These are phyloP conservation scores for Setipinna tenuifilis DNA, from an alignment of 2,797 vertebrate species.

Conservation along the genomic window DNA sequence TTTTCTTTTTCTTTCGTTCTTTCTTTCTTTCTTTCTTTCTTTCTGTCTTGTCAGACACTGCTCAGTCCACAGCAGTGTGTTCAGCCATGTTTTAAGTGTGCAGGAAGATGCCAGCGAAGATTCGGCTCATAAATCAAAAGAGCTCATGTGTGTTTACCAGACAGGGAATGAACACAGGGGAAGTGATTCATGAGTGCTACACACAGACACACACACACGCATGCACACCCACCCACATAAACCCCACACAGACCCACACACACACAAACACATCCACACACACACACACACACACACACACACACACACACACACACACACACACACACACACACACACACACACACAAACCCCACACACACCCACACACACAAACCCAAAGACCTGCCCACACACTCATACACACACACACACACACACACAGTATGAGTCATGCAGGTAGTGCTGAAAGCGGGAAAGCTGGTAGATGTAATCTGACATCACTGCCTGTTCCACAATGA, in stretches of 20 bases:
- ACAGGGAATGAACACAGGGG: not conserved
- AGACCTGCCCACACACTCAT: not conserved
- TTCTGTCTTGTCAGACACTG: not conserved
- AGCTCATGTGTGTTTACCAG: conserved; percentile 1
- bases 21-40: not conserved
- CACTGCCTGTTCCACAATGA: conserved; percentile 43
- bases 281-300: not conserved
- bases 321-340: not conserved
- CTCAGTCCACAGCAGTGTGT: not conserved
- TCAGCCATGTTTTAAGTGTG: not conserved
- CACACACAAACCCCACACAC: not conserved
- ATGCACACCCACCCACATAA: not conserved
- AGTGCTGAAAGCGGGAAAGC: conserved; percentile 10
- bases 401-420: conserved; percentile 15
- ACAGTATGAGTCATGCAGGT: conserved; percentile 44
- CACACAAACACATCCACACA: not conserved
- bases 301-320: too few relatives aligned
- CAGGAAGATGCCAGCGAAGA: not conserved
- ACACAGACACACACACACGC: not conserved
- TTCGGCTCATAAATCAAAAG: not conserved
- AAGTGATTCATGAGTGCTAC: not conserved
- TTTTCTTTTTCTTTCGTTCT: not conserved
- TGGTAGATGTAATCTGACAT: conserved; percentile 50
- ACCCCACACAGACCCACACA: not conserved
- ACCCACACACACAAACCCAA: not conserved